Conservation (phyloP, 1,140 invertebrate species). For the Sinonovacula constricta region DNA sequence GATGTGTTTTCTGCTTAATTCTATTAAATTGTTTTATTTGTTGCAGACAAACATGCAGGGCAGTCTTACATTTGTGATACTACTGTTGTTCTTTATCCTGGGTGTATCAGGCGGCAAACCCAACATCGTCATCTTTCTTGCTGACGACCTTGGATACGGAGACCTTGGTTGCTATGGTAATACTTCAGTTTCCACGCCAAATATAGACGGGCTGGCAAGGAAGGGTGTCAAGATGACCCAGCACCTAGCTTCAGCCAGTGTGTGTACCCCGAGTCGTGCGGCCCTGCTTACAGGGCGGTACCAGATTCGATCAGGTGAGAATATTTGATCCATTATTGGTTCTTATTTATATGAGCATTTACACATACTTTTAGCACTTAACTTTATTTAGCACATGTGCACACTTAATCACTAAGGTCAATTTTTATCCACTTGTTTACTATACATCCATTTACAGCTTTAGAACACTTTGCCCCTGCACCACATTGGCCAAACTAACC, state of each 20-base stretch:
- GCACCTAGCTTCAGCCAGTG: constrained; percentile 72
- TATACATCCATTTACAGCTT: no score
- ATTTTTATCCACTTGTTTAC: no score
- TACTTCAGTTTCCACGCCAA: constrained; percentile 73
- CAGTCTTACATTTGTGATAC: no score
- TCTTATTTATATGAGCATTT: no score
- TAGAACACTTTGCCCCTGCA: no score
- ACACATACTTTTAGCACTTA: no score
- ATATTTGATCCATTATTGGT: constrained; percentile 24
- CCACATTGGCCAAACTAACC: no score
- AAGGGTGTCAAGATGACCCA: constrained; percentile 75
- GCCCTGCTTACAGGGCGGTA: constrained; percentile 78
- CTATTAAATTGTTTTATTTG: no score
- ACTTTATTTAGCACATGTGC: no score
- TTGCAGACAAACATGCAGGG: no score
- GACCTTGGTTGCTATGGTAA: constrained; percentile 78
- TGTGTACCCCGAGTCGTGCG: constrained; percentile 77
- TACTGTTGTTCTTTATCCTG: background rate
- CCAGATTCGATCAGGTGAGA: constrained; percentile 71
- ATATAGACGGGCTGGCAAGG: constrained; percentile 74
- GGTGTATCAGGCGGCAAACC: constrained; percentile 48
- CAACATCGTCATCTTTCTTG: constrained; percentile 77
- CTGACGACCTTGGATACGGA: constrained; percentile 78
- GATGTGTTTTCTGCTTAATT: no score
- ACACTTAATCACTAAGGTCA: no score